Evolutionary conservation across 2,888 invertebrate genomes (phyloP).

Genomic region (Perithous albicinctus): DNA sequence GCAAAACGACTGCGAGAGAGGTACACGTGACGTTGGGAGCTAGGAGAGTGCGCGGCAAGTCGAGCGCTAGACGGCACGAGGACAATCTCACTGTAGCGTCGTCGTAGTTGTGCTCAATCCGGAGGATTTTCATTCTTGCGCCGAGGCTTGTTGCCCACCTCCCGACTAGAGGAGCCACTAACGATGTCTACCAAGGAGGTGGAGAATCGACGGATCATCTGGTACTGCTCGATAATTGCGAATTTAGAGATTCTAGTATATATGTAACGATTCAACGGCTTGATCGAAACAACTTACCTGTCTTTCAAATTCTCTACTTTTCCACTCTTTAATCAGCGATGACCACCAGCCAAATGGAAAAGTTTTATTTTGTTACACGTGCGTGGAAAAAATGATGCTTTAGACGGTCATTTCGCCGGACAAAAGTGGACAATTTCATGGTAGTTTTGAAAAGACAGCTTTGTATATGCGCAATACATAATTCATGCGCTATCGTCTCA

Average conservation of each 20-base stretch:
- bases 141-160: neutral
- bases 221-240: conserved; percentile 64
- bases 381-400: no score
- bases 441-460: no score
- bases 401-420: no score
- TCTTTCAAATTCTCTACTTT: neutral
- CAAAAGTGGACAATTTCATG: no score
- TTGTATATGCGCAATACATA: no score
- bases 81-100: neutral
- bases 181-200: conserved; percentile 1
- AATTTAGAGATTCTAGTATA: conserved; percentile 54
- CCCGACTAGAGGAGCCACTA: neutral
- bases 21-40: neutral
- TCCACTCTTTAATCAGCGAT: neutral
- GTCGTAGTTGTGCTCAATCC: neutral
- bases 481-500: no score
- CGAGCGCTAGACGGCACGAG: neutral
- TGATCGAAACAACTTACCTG: no score
- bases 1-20: neutral
- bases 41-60: neutral
- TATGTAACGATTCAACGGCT: conserved; percentile 62
- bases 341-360: neutral
- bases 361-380: no score
- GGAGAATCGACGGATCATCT: conserved; percentile 43
- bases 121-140: neutral